Evolutionary conservation across 2,113 vertebrate species (phyloP).

Genomic region (Boulengeromyrus knoepffleri): DNA sequence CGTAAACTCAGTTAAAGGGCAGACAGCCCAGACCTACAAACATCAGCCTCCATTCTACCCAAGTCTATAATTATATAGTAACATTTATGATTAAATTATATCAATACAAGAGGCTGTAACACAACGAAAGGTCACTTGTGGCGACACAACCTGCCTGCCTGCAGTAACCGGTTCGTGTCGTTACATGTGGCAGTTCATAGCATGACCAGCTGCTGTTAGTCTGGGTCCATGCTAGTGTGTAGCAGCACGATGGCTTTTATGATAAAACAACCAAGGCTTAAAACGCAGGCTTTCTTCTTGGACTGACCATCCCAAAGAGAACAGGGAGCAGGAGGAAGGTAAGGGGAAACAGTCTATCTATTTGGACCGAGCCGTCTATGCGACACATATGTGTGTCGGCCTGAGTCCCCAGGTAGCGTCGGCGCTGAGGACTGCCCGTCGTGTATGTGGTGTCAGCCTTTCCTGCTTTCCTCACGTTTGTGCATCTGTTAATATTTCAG

Average conservation of each 20-base stretch:
- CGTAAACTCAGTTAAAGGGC: not conserved
- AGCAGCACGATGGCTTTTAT: not conserved
- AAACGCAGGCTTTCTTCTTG: too few relatives aligned
- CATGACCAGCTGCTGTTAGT: not conserved
- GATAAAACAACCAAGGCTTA: not conserved
- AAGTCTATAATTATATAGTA: not conserved
- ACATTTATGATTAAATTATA: not conserved
- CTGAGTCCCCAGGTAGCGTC: not conserved
- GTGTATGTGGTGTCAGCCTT: too few relatives aligned
- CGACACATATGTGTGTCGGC: not conserved
- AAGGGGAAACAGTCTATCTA: too few relatives aligned
- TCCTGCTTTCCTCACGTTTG: not conserved
- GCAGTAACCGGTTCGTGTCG: not conserved
- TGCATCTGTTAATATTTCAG: conserved; percentile 5
- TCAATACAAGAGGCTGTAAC: not conserved
- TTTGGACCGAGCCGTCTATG: too few relatives aligned
- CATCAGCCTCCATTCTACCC: not conserved
- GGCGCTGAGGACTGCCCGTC: not conserved
- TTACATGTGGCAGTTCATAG: not conserved
- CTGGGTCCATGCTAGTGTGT: not conserved
- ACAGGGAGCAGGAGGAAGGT: not conserved
- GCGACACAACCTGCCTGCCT: not conserved
- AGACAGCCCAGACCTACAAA: not conserved
- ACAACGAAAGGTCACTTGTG: not conserved
- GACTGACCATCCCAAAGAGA: not conserved